Conservation (phyloP, 2,113 vertebrate genomes). For the Perca fluviatilis region DNA sequence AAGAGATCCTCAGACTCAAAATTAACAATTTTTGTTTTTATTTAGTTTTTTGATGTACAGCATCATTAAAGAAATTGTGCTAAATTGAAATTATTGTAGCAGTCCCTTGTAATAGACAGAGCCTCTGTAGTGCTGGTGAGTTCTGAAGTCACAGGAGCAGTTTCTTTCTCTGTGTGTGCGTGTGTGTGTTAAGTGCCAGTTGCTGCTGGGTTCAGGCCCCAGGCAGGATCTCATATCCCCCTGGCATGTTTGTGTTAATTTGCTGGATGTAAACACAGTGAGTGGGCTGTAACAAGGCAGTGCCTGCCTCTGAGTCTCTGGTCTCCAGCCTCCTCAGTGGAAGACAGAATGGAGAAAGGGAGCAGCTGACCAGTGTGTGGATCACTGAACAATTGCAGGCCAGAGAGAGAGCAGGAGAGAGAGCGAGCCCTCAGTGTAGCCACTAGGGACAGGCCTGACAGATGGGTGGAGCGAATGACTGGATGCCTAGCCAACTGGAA, state of each 20-base stretch:
- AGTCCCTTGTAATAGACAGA: background rate
- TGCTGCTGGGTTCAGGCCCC: constrained; percentile 58
- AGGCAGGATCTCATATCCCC: constrained; percentile 57
- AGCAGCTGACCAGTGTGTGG: constrained; percentile 67
- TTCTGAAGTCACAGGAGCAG: constrained; percentile 14
- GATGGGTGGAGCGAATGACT: constrained; percentile 71
- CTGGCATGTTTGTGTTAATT: constrained; percentile 74
- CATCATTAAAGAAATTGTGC: background rate
- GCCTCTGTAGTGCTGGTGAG: background rate
- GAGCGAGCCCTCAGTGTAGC: constrained; percentile 53
- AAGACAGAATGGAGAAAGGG: constrained; percentile 53
- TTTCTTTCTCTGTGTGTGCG: background rate
- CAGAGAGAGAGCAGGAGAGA: constrained; percentile 53
- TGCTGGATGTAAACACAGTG: constrained; percentile 73
- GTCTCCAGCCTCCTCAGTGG: constrained; percentile 56
- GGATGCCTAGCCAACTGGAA: constrained; percentile 71
- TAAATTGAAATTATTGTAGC: fast-evolving
- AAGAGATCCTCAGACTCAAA: background rate
- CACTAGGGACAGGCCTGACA: constrained; percentile 68
- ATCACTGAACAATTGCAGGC: constrained; percentile 75
- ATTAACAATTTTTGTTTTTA: background rate
- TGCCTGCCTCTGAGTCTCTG: constrained; percentile 52
- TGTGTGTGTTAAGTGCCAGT: constrained; percentile 35
- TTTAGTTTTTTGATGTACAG: background rate
- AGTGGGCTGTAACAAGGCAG: constrained; percentile 64